A percentile compares a stretch with the other conserved stretches of the same genome.
Evolutionary conservation across 2,888 invertebrate species (phyloP).

Genomic region (Monoplex corrugatus): DNA sequence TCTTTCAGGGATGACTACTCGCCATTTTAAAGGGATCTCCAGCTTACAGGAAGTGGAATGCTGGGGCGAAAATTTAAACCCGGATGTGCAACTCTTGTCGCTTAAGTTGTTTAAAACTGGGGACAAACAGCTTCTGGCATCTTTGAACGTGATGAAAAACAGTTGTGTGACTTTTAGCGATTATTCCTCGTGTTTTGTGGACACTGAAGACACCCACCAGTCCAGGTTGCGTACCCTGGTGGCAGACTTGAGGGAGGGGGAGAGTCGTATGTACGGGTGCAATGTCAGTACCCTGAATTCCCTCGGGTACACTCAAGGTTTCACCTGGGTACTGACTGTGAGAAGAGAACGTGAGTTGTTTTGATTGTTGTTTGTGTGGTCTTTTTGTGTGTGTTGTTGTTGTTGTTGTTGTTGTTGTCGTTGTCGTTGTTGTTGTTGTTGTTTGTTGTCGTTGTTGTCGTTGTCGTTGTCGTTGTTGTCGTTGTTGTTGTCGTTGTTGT

Average conservation of each 20-base stretch:
- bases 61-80: slow-evolving; percentile 9
- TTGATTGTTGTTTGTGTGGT: not conserved
- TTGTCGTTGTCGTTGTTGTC: no score
- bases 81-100: slow-evolving; percentile 35
- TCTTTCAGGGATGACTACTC: slow-evolving; percentile 28
- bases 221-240: slow-evolving; percentile 18
- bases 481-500: no score
- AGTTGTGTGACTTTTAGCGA: slow-evolving; percentile 44
- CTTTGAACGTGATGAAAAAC: slow-evolving; percentile 19
- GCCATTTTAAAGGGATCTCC: slow-evolving; percentile 34
- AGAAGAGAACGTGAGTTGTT: slow-evolving; percentile 8
- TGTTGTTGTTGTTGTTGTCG: not conserved
- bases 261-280: slow-evolving; percentile 37
- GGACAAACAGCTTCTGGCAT: not conserved
- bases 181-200: slow-evolving; percentile 35
- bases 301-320: not conserved
- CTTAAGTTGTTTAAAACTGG: slow-evolving; percentile 26
- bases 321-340: slow-evolving; percentile 8
- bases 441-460: no score
- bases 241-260: slow-evolving; percentile 32
- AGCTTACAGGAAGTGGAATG: slow-evolving; percentile 51
- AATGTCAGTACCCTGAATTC: slow-evolving; percentile 27
- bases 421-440: no score
- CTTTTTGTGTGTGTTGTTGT: not conserved
- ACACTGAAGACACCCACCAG: slow-evolving; percentile 2